Conservation (phyloP, 2,888 invertebrate genomes). For the Dastarcus helophoroides region DNA sequence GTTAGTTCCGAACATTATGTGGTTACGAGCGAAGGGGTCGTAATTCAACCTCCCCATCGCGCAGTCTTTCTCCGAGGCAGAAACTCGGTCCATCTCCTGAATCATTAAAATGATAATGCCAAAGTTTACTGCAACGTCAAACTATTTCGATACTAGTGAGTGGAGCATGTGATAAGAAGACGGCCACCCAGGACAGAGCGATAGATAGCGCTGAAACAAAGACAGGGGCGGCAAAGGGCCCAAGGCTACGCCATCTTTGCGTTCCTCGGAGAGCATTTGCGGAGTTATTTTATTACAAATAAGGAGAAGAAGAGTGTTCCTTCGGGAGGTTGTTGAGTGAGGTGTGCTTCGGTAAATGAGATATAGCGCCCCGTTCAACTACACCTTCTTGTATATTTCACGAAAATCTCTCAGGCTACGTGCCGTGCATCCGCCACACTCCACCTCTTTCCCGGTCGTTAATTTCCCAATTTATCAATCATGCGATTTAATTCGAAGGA, state of each 20-base stretch:
- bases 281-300: slow-evolving; percentile 40
- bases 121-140: slow-evolving; percentile 29
- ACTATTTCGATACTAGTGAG: slow-evolving; percentile 24
- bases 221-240: slow-evolving; percentile 17
- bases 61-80: slow-evolving; percentile 2
- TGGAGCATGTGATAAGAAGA: slow-evolving; percentile 17
- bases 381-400: slow-evolving; percentile 17
- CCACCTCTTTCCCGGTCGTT: too few species aligned
- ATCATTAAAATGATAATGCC: slow-evolving; percentile 33
- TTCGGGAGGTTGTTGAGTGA: slow-evolving; percentile 33
- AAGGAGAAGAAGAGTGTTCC: slow-evolving; percentile 38
- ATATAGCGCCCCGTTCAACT: slow-evolving; percentile 18
- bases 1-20: slow-evolving; percentile 14
- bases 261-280: slow-evolving; percentile 36
- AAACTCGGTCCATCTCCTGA: slow-evolving; percentile 19
- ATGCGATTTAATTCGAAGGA: too few species aligned
- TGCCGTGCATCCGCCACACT: slow-evolving; percentile 11
- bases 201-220: slow-evolving; percentile 20
- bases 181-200: slow-evolving; percentile 13
- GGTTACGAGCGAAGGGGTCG: slow-evolving; percentile 15
- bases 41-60: not conserved
- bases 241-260: slow-evolving; percentile 32
- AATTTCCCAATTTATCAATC: too few species aligned
- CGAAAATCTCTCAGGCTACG: slow-evolving; percentile 18
- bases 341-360: slow-evolving; percentile 34